Evolutionary conservation across 2,113 vertebrate genomes (phyloP).

Genomic region (Dasypus novemcinctus): DNA sequence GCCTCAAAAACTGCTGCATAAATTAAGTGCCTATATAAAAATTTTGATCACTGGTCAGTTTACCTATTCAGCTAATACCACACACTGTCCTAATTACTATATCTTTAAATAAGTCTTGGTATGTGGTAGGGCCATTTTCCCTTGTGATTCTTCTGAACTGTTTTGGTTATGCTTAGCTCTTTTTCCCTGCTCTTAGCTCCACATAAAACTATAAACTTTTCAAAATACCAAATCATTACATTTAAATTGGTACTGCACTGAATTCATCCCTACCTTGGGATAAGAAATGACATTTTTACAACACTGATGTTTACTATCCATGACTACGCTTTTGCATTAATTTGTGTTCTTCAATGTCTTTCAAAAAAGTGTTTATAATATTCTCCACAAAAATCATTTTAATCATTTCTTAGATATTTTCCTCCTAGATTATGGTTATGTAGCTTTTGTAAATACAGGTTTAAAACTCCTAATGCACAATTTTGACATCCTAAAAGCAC

Average conservation of each 20-base stretch:
- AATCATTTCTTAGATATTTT: not conserved
- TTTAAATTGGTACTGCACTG: not conserved
- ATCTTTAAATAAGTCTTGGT: not conserved
- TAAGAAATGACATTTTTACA: not conserved
- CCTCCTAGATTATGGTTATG: not conserved
- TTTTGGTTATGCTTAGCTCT: not conserved
- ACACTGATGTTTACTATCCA: not conserved
- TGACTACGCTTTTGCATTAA: not conserved
- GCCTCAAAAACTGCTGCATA: not conserved
- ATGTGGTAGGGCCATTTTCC: not conserved
- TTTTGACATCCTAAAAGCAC: not conserved
- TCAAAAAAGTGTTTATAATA: not conserved
- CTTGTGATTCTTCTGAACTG: not conserved
- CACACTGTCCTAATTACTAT: not conserved
- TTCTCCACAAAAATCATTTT: constrained; percentile 1
- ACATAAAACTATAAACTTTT: not conserved
- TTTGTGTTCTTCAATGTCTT: not conserved
- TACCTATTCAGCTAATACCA: not conserved
- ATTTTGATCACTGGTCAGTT: not conserved
- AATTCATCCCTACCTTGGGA: not conserved
- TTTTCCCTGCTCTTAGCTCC: not conserved
- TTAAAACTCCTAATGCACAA: not conserved
- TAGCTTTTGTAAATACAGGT: not conserved
- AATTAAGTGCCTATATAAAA: not conserved
- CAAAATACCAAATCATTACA: not conserved